Evolutionary conservation across 2,888 invertebrate species (phyloP), one percentile per base, ranked within the genome.

Genomic region (Acleris holmiana): DNA sequence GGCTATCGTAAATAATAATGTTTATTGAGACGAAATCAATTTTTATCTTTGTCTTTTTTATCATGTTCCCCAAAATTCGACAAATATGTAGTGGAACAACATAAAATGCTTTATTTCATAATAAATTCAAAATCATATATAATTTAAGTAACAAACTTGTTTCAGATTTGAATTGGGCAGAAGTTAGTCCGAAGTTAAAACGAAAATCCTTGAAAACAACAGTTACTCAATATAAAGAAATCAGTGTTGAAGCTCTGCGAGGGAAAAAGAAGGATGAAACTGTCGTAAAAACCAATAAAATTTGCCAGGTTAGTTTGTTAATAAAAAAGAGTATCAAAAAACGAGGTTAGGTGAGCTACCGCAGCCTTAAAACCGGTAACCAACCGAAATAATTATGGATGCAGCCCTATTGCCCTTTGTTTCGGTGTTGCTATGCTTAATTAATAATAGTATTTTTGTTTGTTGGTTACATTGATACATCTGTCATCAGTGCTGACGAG

Each of bases 261-360:
- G 92, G 92, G 56, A 92, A 91, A 74, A 92, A 91, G 73, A 91
- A 86, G 57, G 92, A 92, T 70, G 92, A 92, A 70, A 85, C 88
- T 10, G 82, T 91, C 10, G 80, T 85, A 2, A 88, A 83, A 69
- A 84, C 88, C 1, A 88, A 86, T 70, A 91, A 89, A 70, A 89
- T 89, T 77, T 91, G 92, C 86, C 92, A 92, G 89, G 92, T 92
- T 50, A 77, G 82, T 75, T 0, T 29, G 21, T 56, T 44, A n/a
- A n/a, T n/a, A n/a, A n/a, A n/a, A n/a, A n/a, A n/a, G n/a, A n/a
- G n/a, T n/a, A n/a, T n/a, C n/a, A n/a, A n/a, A n/a, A n/a, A n/a
- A n/a, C n/a, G n/a, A n/a, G n/a, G n/a, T n/a, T n/a, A n/a, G n/a
- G n/a, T n/a, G n/a, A n/a, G 6, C 23, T 23, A 6, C 8, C 25